Evolutionary conservation across 2,113 vertebrate species (phyloP).

Genomic region (Lycocorax pyrrhopterus): DNA sequence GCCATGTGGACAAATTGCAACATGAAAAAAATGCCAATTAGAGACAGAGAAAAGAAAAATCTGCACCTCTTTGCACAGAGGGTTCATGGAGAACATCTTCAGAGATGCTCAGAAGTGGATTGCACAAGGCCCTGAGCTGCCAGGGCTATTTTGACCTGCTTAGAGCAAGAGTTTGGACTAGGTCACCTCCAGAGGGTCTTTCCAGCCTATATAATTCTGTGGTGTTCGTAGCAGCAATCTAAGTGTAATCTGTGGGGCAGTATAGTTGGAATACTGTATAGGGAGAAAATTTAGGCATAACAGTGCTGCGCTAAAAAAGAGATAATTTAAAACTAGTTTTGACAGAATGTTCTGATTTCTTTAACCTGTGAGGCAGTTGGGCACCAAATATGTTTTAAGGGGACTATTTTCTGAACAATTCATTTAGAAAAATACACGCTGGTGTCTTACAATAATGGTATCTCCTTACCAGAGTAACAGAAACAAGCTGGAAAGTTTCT

Average conservation of each 20-base stretch:
- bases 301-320: not conserved
- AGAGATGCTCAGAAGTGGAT: not conserved
- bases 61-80: not conserved
- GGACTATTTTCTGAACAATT: not conserved
- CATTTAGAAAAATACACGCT: not conserved
- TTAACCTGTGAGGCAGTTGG: not conserved
- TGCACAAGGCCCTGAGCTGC: rapidly evolving
- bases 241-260: rapidly evolving
- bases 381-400: not conserved
- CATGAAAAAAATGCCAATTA: not conserved
- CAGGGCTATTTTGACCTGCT: not conserved
- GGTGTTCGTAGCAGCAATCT: not conserved
- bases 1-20: not conserved
- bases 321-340: not conserved
- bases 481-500: not conserved
- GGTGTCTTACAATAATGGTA: not conserved
- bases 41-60: not conserved
- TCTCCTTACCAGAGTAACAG: not conserved
- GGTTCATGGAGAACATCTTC: not conserved
- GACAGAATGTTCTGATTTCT: not conserved
- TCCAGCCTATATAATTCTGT: not conserved
- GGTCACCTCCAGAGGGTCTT: not conserved
- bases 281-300: not conserved
- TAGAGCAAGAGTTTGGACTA: not conserved
- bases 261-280: not conserved